Percentiles rank a stretch among this genome's conserved stretches.
Conservation (phyloP, 1,140 invertebrate genomes). For the Geopemphigus sp. region DNA sequence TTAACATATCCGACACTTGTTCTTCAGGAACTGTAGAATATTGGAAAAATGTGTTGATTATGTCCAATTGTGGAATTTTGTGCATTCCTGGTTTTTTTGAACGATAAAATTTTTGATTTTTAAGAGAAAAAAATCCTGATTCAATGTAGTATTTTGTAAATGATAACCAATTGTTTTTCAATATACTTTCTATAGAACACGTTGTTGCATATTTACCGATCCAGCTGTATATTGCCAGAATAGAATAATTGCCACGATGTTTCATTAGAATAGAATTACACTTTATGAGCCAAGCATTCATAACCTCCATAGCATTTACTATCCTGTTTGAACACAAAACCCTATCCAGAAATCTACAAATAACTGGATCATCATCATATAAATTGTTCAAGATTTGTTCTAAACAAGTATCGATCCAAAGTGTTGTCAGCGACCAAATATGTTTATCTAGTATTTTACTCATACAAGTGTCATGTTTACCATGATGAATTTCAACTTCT, state of each 20-base stretch:
- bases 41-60: constrained; percentile 32
- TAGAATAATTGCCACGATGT: neutral
- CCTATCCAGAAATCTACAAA: constrained; percentile 17
- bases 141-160: constrained; percentile 22
- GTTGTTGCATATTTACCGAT: constrained; percentile 33
- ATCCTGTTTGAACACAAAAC: constrained; percentile 28
- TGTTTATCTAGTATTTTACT: constrained; percentile 6
- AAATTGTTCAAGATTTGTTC: neutral
- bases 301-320: neutral
- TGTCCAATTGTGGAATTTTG: constrained; percentile 32
- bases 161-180: constrained; percentile 18
- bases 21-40: constrained; percentile 25
- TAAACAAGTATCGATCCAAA: constrained; percentile 29
- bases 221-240: constrained; percentile 30
- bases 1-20: neutral
- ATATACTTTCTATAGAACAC: neutral
- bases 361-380: constrained; percentile 19
- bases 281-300: constrained; percentile 6
- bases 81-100: constrained; percentile 13
- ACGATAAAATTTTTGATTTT: neutral
- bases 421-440: constrained; percentile 9
- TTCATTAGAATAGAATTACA: constrained; percentile 3
- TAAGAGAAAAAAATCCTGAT: constrained; percentile 16
- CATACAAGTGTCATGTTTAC: neutral
- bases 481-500: neutral